Evolutionary conservation across 2,113 vertebrate species (phyloP).

Genomic region (Prietella phreatophila): DNA sequence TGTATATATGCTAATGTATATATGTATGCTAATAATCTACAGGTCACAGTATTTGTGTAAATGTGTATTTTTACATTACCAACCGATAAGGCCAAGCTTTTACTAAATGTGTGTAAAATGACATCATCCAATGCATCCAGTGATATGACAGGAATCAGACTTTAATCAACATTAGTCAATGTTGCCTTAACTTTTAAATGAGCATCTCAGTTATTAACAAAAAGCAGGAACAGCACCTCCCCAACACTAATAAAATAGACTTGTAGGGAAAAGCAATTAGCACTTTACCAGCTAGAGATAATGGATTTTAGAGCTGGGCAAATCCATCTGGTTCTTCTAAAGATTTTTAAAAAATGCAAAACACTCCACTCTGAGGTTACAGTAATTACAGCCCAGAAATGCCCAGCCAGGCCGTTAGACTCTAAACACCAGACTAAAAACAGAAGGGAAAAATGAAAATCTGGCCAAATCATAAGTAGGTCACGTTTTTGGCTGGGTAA

Average conservation of each 20-base stretch:
- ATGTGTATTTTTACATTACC: not conserved
- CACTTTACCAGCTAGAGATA: conserved; percentile 35
- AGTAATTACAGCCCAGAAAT: conserved; percentile 46
- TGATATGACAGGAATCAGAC: not conserved
- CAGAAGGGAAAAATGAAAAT: not conserved
- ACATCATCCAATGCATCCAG: not conserved
- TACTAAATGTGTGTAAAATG: conserved; percentile 8
- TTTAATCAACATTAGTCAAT: not conserved
- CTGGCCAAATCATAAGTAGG: conserved; percentile 48
- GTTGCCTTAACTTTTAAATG: not conserved
- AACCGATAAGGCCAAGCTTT: not conserved
- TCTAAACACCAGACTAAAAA: conserved; percentile 33
- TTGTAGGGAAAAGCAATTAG: conserved; percentile 35
- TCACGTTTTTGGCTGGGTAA: conserved; percentile 48
- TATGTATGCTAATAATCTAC: no score
- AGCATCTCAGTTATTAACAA: conserved; percentile 11
- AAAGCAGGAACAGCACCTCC: conserved; percentile 6
- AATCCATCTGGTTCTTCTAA: not conserved
- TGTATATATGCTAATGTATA: no score
- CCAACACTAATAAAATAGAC: not conserved
- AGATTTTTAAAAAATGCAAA: conserved; percentile 30
- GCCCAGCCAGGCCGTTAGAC: conserved; percentile 30
- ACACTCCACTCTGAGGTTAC: conserved; percentile 22
- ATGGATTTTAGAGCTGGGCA: conserved; percentile 25
- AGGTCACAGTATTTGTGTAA: not conserved